phyloP scores from a whole-genome alignment of 2,888 invertebrate species.

The Girardia tigrina region DNA sequence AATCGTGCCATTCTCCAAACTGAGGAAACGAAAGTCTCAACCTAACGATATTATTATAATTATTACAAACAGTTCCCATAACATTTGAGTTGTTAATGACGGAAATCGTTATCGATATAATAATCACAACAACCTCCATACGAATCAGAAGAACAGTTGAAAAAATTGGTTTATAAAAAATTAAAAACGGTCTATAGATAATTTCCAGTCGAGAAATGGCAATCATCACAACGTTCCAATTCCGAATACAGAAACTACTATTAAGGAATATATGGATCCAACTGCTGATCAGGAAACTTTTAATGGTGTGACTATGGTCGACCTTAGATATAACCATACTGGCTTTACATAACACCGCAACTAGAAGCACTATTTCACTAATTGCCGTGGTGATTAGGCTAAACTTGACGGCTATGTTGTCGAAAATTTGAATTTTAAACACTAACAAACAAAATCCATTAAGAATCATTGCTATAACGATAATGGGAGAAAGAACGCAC shows the following conservation, averaged over 20 bases:
- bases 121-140: neutral
- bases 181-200: conserved; percentile 15
- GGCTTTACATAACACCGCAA: neutral
- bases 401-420: neutral
- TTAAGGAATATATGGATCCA: conserved; percentile 19
- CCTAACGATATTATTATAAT: neutral
- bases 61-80: neutral
- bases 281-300: neutral
- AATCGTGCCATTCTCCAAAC: neutral
- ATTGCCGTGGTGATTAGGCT: conserved; percentile 8
- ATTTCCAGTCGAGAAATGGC: conserved; percentile 12
- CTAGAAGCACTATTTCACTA: neutral
- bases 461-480: neutral
- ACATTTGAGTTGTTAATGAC: neutral
- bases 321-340: neutral
- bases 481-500: neutral
- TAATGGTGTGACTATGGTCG: neutral
- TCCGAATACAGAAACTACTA: neutral
- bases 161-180: neutral
- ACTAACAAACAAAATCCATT: neutral
- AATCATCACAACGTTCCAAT: neutral
- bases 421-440: neutral
- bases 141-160: neutral
- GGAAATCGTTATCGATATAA: neutral
- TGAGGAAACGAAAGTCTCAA: neutral